Evolutionary conservation across 2,113 vertebrate genomes (phyloP).

Genomic region (Orthonyx spaldingii): DNA sequence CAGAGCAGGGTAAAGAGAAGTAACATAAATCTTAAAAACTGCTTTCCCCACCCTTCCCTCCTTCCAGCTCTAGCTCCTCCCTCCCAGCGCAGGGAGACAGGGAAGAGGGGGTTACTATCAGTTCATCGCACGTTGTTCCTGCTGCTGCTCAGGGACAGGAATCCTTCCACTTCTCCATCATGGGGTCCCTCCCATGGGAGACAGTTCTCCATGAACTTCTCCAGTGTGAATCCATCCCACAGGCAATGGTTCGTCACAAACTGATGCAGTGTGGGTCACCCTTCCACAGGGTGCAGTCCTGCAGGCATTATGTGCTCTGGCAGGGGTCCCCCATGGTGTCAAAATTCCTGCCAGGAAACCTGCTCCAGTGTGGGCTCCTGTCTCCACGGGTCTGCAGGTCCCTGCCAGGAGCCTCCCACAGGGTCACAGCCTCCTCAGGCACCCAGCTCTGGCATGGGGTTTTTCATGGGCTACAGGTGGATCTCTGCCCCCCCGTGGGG

Average conservation of each 20-base stretch:
- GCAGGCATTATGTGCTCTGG: not conserved
- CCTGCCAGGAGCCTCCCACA: not conserved
- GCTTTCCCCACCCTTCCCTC: not conserved
- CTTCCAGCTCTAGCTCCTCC: not conserved
- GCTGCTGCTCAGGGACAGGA: not conserved
- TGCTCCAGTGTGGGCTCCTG: not conserved
- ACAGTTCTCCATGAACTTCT: not conserved
- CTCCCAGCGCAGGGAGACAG: fast-evolving
- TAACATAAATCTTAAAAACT: not conserved
- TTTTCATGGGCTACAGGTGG: not conserved
- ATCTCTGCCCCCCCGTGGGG: not conserved
- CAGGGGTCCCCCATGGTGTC: fast-evolving
- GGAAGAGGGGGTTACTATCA: not conserved
- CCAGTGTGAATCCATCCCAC: not conserved
- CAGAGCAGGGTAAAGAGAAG: not conserved
- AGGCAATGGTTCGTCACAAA: not conserved
- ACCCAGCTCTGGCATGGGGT: not conserved
- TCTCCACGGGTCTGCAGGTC: not conserved
- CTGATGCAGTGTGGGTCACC: not conserved
- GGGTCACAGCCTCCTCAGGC: not conserved
- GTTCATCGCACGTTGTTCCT: not conserved
- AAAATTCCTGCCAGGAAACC: not conserved
- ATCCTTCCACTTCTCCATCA: not conserved
- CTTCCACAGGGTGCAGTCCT: not conserved
- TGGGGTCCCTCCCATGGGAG: not conserved